Base-by-base conservation (phyloP, 2,888 invertebrate genomes). In the Isoperla grammatica region DNA sequence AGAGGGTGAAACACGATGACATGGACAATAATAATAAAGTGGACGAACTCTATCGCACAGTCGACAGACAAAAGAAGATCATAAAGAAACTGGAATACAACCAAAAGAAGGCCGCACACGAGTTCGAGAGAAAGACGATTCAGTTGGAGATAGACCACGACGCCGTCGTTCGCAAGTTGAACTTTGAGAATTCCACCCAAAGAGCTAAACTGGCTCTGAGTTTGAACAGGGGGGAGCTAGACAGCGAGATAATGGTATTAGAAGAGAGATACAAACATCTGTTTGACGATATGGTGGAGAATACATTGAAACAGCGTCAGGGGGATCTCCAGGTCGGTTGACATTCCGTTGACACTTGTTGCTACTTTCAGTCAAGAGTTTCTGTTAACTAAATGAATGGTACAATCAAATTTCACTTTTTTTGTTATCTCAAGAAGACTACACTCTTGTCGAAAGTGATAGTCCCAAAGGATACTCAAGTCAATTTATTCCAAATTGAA, bases 261-360 rank as follows among this genome's bases (percentile, higher is more conserved):
- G 55, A 55, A 9, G 55, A 40, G 13, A 19, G 40, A 15, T 55
- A 55, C 42, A 55, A 37, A 37, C 20, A 20, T n/a, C 15, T 39
- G 42, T 22, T 20, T 15, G 39, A 13, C 42, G 40, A 42, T 15
- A 55, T 39, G 43, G 48, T 37, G 22, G 43, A 55, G n/a, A 40
- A 19, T n/a, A 40, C 23, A 5, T 42, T 12, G 39, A 17, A 17
- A 8, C 39, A 43, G 20, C 55, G 43, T 4, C 42, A 55, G 20
- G 12, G 23, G 19, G 55, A 55, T 42, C 40, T 23, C 20, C 17
- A 40, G 55, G 55, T 55, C 12, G 12, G 35, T 53, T 49, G 22
- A 13, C 29, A 23, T 6, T 8, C 23, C 13, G n/a, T n/a, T n/a
- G n/a, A n/a, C n/a, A n/a, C n/a, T n/a, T n/a, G n/a, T n/a, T n/a